These are phyloP conservation scores for Pantelozetes paolii DNA, from an alignment of 2,888 invertebrate genomes.

Conservation along the genomic window DNA sequence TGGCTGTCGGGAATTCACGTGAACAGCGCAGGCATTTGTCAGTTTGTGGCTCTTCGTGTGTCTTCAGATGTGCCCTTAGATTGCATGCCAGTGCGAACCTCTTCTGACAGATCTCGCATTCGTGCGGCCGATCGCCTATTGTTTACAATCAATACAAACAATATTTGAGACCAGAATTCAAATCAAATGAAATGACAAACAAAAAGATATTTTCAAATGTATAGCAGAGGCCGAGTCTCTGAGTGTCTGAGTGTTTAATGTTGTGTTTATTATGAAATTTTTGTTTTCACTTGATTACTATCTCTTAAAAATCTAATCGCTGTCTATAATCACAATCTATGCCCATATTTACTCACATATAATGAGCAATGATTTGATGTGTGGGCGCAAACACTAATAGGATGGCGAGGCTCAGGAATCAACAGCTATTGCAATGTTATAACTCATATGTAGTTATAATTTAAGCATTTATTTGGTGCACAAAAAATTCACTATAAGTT, in stretches of 20 bases:
- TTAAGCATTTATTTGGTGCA: background rate
- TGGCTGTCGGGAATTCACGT: constrained; percentile 40
- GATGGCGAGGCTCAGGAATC: constrained; percentile 16
- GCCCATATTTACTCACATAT: constrained; percentile 26
- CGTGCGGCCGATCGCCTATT: constrained; percentile 68
- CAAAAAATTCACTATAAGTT: background rate
- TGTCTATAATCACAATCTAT: constrained; percentile 18
- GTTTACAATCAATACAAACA: background rate
- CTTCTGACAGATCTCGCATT: constrained; percentile 66
- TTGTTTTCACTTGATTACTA: background rate
- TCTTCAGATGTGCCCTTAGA: constrained; percentile 67
- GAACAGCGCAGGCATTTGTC: constrained; percentile 43
- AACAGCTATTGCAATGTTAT: constrained; percentile 5
- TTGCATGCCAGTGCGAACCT: constrained; percentile 69
- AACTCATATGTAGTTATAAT: background rate
- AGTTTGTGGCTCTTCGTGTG: constrained; percentile 54
- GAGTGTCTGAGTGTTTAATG: background rate
- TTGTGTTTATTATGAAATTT: background rate
- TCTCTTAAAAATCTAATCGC: background rate
- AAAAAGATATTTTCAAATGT: background rate
- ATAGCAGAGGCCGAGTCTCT: background rate
- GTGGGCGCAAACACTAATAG: constrained; percentile 26
- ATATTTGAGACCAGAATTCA: background rate
- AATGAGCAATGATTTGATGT: constrained; percentile 25
- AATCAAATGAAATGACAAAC: background rate